Base-by-base conservation (phyloP, 2,797 vertebrate species). In the Arrhamphus sclerolepis region DNA sequence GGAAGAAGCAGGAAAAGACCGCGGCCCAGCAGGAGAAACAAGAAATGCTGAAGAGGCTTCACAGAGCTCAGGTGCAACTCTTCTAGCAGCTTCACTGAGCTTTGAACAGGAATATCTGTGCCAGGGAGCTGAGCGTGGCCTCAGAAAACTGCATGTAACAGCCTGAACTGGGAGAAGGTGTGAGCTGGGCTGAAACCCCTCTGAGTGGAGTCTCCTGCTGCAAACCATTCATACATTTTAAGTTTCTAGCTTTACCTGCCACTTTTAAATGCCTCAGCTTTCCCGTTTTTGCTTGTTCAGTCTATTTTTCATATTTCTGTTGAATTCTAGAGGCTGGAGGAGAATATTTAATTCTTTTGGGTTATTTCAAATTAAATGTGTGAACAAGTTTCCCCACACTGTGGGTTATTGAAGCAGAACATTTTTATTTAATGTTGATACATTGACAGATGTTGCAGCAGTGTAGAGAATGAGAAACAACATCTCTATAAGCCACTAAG, bases 11-110 rank as follows among this genome's bases (percentile, higher is more conserved):
- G 79, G 93, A 94, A 81, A 95, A 92, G 74, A 92, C 81, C 1
- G 92, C 90, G 18, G 88, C 90, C 70, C 92, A 92, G 70, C 76
- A 95, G 87, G 89, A 90, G 43, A 97, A 95, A 81, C 91, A 93
- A 82, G 96, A 96, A 56, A 91, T 95, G 66, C 79, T 98, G 56
- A 97, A 95, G 85, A 93, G 96, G 72, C 95, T 98, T 66, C 93
- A 96, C 84, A 94, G 94, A 86, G 97, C 97, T 79, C 97, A 99
- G 95, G 97, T 52, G 16, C n/a, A 18, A n/a, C 24, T 51, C 53
- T 24, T 53, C 42, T 29, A 14, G 34, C 5, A 38, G 26, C 26
- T 5, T 40, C 34, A 38, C 13, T 16, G 34, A 38, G 34, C 17
- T 17, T 42, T 50, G 34, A 26, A 31, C 14, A 2, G 8, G 50